A percentile compares a stretch with the other conserved stretches of the same genome.
Evolutionary conservation across 2,888 invertebrate genomes (phyloP).

Genomic region (Dynastes tityus): DNA sequence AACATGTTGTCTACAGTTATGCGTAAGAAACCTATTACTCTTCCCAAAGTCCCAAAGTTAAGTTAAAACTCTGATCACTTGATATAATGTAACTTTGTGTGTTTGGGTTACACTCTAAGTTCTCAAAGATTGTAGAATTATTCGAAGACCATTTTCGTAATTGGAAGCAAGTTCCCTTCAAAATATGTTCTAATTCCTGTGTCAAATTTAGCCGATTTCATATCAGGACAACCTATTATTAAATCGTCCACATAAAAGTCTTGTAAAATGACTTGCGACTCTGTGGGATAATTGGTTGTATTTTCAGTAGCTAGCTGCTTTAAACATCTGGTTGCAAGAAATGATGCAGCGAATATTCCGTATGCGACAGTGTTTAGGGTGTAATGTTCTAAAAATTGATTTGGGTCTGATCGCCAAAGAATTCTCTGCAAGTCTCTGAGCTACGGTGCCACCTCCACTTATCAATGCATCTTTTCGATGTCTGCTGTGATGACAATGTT

Average conservation of each 20-base stretch:
- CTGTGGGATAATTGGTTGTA: constrained; percentile 14
- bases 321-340: constrained; percentile 59
- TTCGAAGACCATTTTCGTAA: constrained; percentile 53
- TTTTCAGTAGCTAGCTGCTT: constrained; percentile 55
- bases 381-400: no score
- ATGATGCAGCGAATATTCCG: constrained; percentile 58
- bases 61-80: constrained; percentile 11
- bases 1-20: not conserved
- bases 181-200: constrained; percentile 51
- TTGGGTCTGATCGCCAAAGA: no score
- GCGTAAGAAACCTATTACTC: constrained; percentile 45
- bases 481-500: constrained; percentile 60
- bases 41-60: constrained; percentile 47
- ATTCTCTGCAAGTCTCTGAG: constrained; percentile 59
- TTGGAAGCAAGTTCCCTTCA: not conserved
- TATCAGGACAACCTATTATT: constrained; percentile 53
- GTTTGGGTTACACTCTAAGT: not conserved
- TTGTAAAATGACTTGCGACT: constrained; percentile 27
- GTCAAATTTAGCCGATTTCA: constrained; percentile 33
- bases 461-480: constrained; percentile 65
- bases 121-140: constrained; percentile 13
- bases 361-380: no score
- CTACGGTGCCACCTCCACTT: constrained; percentile 58
- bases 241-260: constrained; percentile 62
- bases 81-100: not conserved